Evolutionary conservation across 2,113 vertebrate species (phyloP), one percentile per base, ranked within the genome.

Genomic region (Lagopus leucura): DNA sequence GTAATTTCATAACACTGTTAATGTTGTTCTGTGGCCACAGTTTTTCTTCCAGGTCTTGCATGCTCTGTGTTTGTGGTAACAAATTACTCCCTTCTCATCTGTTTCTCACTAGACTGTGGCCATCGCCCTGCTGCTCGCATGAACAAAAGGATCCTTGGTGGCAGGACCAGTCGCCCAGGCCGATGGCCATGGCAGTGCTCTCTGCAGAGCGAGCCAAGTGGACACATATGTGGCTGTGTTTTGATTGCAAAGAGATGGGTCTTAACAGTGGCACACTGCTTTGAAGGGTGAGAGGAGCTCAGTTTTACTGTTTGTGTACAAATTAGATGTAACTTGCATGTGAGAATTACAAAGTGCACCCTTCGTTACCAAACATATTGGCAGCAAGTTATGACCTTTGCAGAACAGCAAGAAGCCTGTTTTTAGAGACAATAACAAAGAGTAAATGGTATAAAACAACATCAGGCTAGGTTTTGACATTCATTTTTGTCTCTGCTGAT

Each of bases 101-200:
- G n/a, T 89, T 40, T 74, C 73, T 86, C 24, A 5, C 25, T 43
- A 99, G 98, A 98, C 63, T 99, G 98, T 47, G 98, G 98, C 48
- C 98, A 90, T 36, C 98, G 98, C 11, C 98, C 98, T 10, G 98
- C 98, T 9, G 98, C 97, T 5, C 98, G 98, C 65, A 97, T 99
- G 98, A 98, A 86, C 97, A 99, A 99, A 96, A 98, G 99, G 96
- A 99, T 99, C 88, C 98, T 99, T 1, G 99, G 99, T 1, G 99
- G 99, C 3, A 97, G 99, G 17, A 99, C 99, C 4, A 99, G 99
- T 17, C 98, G 99, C 1, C 98, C 97, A 1, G 99, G 99, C 21
- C 98, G 98, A 5, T 99, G 99, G 99, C 99, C 99, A 0, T 99
- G 99, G 99, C 99, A 99, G 81, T 99, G 99, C 89, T 99, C 99